These are phyloP conservation scores for Champsocephalus gunnari DNA, from an alignment of 2,797 vertebrate species.

Conservation along the genomic window DNA sequence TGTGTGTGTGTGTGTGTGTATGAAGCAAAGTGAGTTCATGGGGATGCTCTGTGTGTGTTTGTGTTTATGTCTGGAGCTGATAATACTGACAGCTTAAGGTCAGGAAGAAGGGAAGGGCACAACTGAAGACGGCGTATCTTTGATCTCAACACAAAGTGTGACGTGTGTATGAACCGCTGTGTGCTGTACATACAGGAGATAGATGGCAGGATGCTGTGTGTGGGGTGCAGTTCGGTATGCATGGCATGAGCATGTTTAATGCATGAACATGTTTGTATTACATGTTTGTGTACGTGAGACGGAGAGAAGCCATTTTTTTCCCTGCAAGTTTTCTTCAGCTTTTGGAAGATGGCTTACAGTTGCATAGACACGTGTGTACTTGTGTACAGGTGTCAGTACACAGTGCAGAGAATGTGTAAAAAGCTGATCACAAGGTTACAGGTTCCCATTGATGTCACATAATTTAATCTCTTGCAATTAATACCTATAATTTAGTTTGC, in stretches of 20 bases:
- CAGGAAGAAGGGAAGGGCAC: conserved; percentile 79
- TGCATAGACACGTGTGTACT: neutral
- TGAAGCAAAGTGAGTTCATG: conserved; percentile 42
- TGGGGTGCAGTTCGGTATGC: conserved; percentile 38
- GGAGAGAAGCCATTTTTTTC: conserved; percentile 9
- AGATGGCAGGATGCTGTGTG: conserved; percentile 46
- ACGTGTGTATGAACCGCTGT: conserved; percentile 49
- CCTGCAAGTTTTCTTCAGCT: conserved; percentile 16
- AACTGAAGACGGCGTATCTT: conserved; percentile 79
- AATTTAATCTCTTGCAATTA: conserved; percentile 7
- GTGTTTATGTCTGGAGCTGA: conserved; percentile 70
- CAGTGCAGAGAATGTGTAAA: conserved; percentile 23
- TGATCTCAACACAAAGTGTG: conserved; percentile 76
- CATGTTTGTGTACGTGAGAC: conserved; percentile 5
- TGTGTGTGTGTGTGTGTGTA: conserved; percentile 49
- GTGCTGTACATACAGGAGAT: conserved; percentile 31
- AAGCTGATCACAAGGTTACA: conserved; percentile 35
- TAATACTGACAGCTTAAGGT: conserved; percentile 86
- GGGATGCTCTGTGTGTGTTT: conserved; percentile 46
- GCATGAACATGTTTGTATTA: conserved; percentile 54
- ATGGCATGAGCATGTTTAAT: conserved; percentile 61
- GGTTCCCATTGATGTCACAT: conserved; percentile 12
- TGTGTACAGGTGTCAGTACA: neutral
- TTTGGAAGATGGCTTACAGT: conserved; percentile 31
- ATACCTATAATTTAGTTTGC: conserved; percentile 18